Percentiles rank a stretch among this genome's conserved stretches.
Conservation (phyloP, 64 coral and sea anemone species). For the Pocillopora verrucosa region DNA sequence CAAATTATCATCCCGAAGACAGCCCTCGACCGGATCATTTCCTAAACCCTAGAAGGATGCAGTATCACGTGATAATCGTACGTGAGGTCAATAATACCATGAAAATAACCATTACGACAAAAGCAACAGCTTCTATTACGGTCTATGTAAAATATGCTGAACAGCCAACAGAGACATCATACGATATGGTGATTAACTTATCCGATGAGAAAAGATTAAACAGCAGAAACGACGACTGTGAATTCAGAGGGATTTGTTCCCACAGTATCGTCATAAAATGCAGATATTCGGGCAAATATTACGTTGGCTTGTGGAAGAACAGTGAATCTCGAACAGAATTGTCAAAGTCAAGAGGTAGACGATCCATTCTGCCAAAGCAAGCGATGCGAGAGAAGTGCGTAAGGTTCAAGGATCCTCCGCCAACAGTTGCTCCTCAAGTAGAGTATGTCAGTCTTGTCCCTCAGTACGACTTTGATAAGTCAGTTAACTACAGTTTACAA, state of each 20-base stretch:
- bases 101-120: not conserved
- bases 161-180: not conserved
- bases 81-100: not conserved
- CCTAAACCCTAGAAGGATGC: not conserved
- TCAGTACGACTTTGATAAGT: slow-evolving; percentile 30
- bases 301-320: not conserved
- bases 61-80: not conserved
- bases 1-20: not conserved
- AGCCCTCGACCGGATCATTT: not conserved
- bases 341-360: not conserved
- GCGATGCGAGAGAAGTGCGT: slow-evolving; percentile 16
- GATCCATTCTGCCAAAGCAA: not conserved
- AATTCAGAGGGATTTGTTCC: no score
- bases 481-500: slow-evolving; percentile 44
- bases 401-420: slow-evolving; percentile 57
- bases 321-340: not conserved
- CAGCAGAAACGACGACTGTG: not conserved
- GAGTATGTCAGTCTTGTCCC: not conserved
- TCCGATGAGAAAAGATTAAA: not conserved
- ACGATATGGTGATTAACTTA: not conserved
- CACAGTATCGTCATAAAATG: not conserved
- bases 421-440: not conserved
- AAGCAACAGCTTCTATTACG: not conserved
- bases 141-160: not conserved
- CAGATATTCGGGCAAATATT: not conserved